Evolutionary conservation across 2,888 invertebrate species (phyloP), one percentile per base, ranked within the genome.

Genomic region (Acronicta aceris): DNA sequence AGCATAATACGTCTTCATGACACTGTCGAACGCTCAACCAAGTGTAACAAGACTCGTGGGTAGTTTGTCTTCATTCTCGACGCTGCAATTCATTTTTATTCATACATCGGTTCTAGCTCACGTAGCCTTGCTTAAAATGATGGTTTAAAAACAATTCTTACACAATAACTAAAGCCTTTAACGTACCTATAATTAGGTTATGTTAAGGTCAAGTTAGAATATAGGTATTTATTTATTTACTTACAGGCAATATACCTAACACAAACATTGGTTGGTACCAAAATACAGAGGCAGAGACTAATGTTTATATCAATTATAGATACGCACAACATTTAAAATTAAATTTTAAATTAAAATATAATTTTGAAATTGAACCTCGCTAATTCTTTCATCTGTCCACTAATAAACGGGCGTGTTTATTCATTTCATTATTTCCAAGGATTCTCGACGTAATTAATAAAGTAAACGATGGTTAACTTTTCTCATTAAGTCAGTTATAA

Each of bases 1-100:
- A 81, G 72, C 77, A 82, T 85, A 83, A 86, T 84, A 85, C 80
- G 78, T 87, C 85, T 84, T 85, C 83, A 87, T 83, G 81, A 82
- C 70, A 67, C 74, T 69, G 76, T 84, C 79, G 78, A 82, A 83
- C 75, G 77, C 60, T 79, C 78, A 77, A 65, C 74, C 71, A 58
- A 79, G 69, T 78, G 78, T 79, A 80, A 71, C 73, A 76, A 71
- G 62, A 62, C 60, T 75, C 58, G 65, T 65, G 33, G 42, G 50
- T 55, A 81, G 72, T 84, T 82, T 80, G 69, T 84, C 82, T 86
- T 83, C 80, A 80, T 83, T 83, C 59, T 62, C 57, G 49, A 51
- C 54, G 38, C 62, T 77, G 71, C 78, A 65, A 78, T 83, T 74
- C 67, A 81, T 81, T 82, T 76, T 74, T 80, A 79, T 78, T 71